A percentile compares a stretch with the other conserved stretches of the same genome.
These are phyloP conservation scores for Papilio dardanus DNA, from an alignment of 1,140 invertebrate species.

Conservation along the genomic window DNA sequence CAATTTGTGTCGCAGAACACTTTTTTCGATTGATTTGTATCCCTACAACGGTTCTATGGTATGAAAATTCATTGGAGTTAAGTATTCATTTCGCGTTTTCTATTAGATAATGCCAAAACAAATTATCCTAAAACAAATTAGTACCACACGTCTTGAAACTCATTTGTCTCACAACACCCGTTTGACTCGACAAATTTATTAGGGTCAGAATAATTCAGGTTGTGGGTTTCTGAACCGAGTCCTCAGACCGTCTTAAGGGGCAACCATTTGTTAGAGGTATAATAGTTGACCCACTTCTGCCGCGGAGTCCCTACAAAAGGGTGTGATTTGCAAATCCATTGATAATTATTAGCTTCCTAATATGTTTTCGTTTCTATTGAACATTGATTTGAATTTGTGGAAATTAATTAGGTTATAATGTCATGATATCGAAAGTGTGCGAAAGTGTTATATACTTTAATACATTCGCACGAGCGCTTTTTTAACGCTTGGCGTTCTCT, in stretches of 20 bases:
- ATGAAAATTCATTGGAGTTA: no score
- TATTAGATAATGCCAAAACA: conserved; percentile 32
- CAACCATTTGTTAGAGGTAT: conserved; percentile 78
- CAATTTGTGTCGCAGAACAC: no score
- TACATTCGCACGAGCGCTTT: no score
- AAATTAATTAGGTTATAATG: background rate
- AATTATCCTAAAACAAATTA: conserved; percentile 37
- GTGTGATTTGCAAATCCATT: conserved; percentile 67
- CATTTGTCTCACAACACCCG: conserved; percentile 78
- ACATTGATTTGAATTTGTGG: conserved; percentile 1
- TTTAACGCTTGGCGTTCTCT: no score
- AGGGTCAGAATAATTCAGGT: conserved; percentile 80
- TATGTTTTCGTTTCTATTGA: conserved; percentile 42
- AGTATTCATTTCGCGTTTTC: no score
- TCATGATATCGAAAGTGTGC: background rate
- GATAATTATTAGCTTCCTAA: conserved; percentile 58
- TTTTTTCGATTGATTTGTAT: no score
- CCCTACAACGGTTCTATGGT: no score
- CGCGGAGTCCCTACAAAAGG: conserved; percentile 51
- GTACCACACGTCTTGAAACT: conserved; percentile 69
- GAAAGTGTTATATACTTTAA: background rate
- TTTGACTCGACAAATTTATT: conserved; percentile 80
- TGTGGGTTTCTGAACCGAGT: conserved; percentile 73
- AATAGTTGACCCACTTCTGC: conserved; percentile 75
- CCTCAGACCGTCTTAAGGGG: conserved; percentile 75